A percentile compares a stretch with the other conserved stretches of the same genome.
Conservation (phyloP, 2,888 invertebrate genomes). For the Autographa pulchrina region DNA sequence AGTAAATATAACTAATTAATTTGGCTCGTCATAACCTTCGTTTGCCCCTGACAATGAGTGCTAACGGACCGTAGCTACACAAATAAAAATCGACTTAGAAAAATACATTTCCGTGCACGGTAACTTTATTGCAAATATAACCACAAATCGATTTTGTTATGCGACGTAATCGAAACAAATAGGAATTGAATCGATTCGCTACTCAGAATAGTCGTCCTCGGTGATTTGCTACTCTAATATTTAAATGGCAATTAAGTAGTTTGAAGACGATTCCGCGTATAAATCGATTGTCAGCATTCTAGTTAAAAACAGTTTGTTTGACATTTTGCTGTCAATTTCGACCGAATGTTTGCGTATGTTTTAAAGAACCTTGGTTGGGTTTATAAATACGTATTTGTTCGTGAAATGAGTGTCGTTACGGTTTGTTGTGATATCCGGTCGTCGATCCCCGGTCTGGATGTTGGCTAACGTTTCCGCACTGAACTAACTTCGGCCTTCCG, state of each 20-base stretch:
- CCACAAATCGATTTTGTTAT: constrained; percentile 65
- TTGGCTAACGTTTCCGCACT: constrained; percentile 72
- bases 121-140: constrained; percentile 59
- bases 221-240: constrained; percentile 75
- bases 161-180: constrained; percentile 67
- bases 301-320: constrained; percentile 10
- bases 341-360: constrained; percentile 8
- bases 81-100: constrained; percentile 46
- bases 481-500: constrained; percentile 77
- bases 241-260: constrained; percentile 64
- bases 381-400: constrained; percentile 9
- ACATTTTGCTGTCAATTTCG: constrained; percentile 32
- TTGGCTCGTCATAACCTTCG: constrained; percentile 30
- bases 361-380: background rate
- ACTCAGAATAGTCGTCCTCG: constrained; percentile 63
- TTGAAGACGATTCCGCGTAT: constrained; percentile 52
- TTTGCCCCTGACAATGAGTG: constrained; percentile 64
- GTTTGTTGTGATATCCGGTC: constrained; percentile 70
- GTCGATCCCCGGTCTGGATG: constrained; percentile 70
- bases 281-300: constrained; percentile 42
- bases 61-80: constrained; percentile 48
- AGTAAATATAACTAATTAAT: constrained; percentile 18
- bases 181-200: constrained; percentile 69
- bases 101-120: constrained; percentile 64
- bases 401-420: constrained; percentile 26